Conservation (phyloP, 2,113 vertebrate genomes). For the Ciconia boyciana region DNA sequence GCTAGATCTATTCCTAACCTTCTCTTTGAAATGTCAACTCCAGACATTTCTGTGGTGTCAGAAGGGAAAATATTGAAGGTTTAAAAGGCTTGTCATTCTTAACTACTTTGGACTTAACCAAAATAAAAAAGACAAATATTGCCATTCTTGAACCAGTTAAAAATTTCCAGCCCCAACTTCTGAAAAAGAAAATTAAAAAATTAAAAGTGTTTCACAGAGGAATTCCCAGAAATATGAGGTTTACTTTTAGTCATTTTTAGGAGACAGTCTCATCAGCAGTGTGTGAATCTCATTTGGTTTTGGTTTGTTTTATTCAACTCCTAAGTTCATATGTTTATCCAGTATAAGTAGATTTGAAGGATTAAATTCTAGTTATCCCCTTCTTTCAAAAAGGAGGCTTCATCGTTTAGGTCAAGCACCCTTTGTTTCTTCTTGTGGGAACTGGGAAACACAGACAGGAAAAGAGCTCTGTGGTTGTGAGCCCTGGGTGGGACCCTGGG, state of each 20-base stretch:
- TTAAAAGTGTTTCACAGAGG: background rate
- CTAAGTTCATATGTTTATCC: background rate
- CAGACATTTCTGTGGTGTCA: constrained; percentile 26
- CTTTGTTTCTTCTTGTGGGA: background rate
- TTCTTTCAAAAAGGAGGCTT: background rate
- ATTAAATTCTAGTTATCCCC: background rate
- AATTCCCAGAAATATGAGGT: background rate
- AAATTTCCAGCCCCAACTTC: background rate
- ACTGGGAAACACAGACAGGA: background rate
- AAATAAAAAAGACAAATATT: background rate
- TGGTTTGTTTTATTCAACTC: background rate
- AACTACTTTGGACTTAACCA: background rate
- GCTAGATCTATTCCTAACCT: background rate
- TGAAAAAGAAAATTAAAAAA: background rate
- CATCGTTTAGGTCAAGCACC: background rate
- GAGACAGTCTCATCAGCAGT: background rate
- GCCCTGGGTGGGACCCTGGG: background rate
- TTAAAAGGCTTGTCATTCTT: constrained; percentile 22
- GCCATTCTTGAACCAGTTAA: background rate
- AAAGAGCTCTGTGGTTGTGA: background rate
- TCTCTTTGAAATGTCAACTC: constrained; percentile 45
- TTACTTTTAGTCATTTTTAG: background rate
- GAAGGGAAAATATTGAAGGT: constrained; percentile 16
- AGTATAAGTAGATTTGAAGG: background rate
- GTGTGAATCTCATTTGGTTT: background rate